Base-by-base conservation (phyloP, 2,888 invertebrate species). In the Lypha dubia region DNA sequence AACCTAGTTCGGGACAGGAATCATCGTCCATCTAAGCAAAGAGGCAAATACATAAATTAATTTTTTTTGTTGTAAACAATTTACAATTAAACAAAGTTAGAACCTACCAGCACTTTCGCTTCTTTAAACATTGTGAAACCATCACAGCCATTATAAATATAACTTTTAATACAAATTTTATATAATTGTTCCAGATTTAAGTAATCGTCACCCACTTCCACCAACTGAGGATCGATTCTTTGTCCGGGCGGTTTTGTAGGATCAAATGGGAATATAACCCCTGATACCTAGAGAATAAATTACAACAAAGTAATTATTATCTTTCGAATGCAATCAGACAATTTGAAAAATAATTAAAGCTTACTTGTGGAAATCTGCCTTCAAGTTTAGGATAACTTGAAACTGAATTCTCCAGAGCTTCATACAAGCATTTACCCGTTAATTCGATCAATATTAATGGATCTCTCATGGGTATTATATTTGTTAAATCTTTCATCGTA, bases 191-290 rank as follows among this genome's bases (percentile, higher is more conserved):
- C 94, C 1, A 94, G 90, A 71, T 95, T 94, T 0, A 98, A 92
- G 91, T 96, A 96, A 89, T 97, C 96, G 89, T 97, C 97, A 0
- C 97, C 97, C n/a, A 98, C 94, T 89, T 95, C 95, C 9, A 98
- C 95, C 8, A 96, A 94, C 44, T 94, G 93, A 0, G 94, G 93
- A 79, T 96, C 96, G 0, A 96, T 94, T 20, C 98, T 92, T 77
- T 94, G 91, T 0, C 97, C 97, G 0, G 95, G 91, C 0, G 95
- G 95, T 90, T 94, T 94, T 1, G 93, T 90, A 0, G 96, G 95
- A 92, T 96, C 95, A 91, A 96, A 96, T 0, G 95, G 96, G 92
- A 96, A 96, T 74, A 95, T 94, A 6, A 96, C 91, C 4, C 96
- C 96, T 0, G 97, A 95, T 46, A 94, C 94, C 93, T 97, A 28